Conservation (phyloP, 2,797 vertebrate species). For the Rhyacichthys aspro region DNA sequence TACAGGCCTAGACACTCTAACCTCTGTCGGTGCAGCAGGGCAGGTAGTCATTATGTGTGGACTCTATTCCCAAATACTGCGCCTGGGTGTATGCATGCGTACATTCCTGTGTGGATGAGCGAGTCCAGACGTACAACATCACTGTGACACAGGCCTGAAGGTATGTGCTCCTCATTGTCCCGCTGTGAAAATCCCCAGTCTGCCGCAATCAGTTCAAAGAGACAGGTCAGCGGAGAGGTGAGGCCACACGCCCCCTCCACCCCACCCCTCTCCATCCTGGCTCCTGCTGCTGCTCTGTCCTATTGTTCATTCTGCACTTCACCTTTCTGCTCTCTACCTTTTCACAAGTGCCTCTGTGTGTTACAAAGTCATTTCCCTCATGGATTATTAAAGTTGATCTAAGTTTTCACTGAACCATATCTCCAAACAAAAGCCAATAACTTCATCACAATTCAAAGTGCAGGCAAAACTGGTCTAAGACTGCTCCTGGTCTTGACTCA, state of each 20-base stretch:
- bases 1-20: slow-evolving; percentile 49
- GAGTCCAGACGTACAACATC: slow-evolving; percentile 52
- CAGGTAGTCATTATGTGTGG: slow-evolving; percentile 59
- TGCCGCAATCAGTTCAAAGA: slow-evolving; percentile 77
- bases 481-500: too few species aligned
- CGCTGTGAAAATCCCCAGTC: slow-evolving; percentile 61
- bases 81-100: slow-evolving; percentile 21
- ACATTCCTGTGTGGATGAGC: slow-evolving; percentile 28
- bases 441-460: too few species aligned
- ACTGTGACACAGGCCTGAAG: slow-evolving; percentile 63
- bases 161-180: slow-evolving; percentile 73
- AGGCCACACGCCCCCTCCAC: slow-evolving; percentile 59
- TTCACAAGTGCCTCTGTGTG: slow-evolving; percentile 6
- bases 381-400: too few species aligned
- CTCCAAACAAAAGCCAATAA: too few species aligned
- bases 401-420: too few species aligned
- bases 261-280: too few species aligned
- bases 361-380: too few species aligned
- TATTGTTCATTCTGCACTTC: slow-evolving; percentile 34
- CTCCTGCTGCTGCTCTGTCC: slow-evolving; percentile 49
- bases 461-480: too few species aligned
- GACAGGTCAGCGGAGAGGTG: slow-evolving; percentile 73
- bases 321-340: slow-evolving; percentile 28
- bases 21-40: slow-evolving; percentile 37
- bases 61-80: slow-evolving; percentile 32